Percentiles rank a stretch among this genome's conserved stretches.
phyloP scores from a whole-genome alignment of 2,888 invertebrate genomes.

The Nyleta sp. region DNA sequence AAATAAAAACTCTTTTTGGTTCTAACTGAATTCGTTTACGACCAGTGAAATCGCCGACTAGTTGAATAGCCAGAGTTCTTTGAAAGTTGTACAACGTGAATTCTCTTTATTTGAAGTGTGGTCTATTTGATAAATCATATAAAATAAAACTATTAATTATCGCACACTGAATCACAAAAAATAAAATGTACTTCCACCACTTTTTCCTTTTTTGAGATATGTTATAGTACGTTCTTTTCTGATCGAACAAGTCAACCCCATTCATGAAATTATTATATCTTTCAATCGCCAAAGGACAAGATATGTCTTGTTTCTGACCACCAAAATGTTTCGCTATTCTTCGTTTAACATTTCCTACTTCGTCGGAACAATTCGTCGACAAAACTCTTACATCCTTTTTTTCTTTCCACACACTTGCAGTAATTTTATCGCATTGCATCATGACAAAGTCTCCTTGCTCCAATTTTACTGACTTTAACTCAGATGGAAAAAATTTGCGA shows the following conservation, averaged over 20 bases:
- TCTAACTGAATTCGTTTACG: too few species aligned
- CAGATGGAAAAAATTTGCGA: conserved; percentile 11
- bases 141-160: neutral
- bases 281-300: conserved; percentile 6
- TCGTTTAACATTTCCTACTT: neutral
- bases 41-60: too few species aligned
- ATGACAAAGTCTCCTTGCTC: neutral
- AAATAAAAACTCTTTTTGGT: too few species aligned
- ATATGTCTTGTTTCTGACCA: neutral
- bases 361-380: conserved; percentile 9
- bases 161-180: conserved; percentile 3
- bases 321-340: conserved; percentile 8
- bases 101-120: too few species aligned
- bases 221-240: neutral
- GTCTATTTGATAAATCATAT: neutral
- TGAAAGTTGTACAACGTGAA: too few species aligned
- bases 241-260: conserved; percentile 12
- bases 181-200: conserved; percentile 19
- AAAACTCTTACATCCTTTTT: conserved; percentile 20
- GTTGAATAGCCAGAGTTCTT: too few species aligned
- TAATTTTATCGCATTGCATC: conserved; percentile 11
- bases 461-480: conserved; percentile 6
- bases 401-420: conserved; percentile 15
- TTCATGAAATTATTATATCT: conserved; percentile 6
- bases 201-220: neutral